Base-by-base conservation (phyloP, 2,797 vertebrate genomes). In the Pseudocheirus occidentalis region DNA sequence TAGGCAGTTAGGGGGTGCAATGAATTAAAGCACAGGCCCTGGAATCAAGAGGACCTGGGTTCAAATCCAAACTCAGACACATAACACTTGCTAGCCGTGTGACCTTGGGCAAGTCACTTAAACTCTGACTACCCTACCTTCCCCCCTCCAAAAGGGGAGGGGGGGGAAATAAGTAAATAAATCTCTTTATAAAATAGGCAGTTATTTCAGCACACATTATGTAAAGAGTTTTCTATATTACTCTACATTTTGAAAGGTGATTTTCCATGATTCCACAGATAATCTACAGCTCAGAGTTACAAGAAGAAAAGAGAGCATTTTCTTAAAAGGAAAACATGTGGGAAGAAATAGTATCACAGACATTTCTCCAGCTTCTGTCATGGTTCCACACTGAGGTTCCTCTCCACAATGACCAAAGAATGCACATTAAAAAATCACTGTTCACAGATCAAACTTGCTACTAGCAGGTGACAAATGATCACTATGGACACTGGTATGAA, bases 301-400 rank as follows among this genome's bases (percentile, higher is more conserved):
- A 92, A 96, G 10, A 97, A 52, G 16, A 95, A 4, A 90, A 97
- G 0, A 66, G 94, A 4, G 27, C 12, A 91, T 93, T 96, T 96
- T 97, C 50, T 59, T 95, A 92, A 91, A 96, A 66, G 59, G 93
- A 96, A 92, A 98, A 24, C 10, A 31, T 6, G 50, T 95, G 34
- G 31, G 62, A 96, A 96, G 93, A 97, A 97, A 90, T 56, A 98
- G 92, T 50, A 55, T 95, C 89, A 97, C 95, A 97, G 46, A 40
- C 96, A 34, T 94, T 97, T 94, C 62, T 40, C 4, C 95, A 97
- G 94, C 95, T 94, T 97, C 95, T 93, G 95, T 92, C 94, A 87
- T 16, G 5, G 0, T 81, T 81, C 40, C 87, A 40, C 66, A 55
- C n/a, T 90, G 55, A 96, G 92, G 54, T 93, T 96, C 21, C 92